Evolutionary conservation across 2,113 vertebrate genomes (phyloP), one percentile per base, ranked within the genome.

Genomic region (Potamarius usumacintae): DNA sequence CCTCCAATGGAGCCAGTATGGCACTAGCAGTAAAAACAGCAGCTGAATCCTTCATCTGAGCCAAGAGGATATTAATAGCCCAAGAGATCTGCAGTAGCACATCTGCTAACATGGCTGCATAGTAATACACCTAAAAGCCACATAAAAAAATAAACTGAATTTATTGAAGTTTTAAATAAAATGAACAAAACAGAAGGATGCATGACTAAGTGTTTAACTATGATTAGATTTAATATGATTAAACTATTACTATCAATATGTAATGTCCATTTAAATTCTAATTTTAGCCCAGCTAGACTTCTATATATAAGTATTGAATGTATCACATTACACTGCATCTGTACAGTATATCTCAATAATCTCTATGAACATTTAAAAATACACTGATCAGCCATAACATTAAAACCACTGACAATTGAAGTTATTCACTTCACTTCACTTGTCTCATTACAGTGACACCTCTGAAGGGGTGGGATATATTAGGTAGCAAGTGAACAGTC

Each of bases 91-190:
- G 95, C 89, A 97, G 92, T 88, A 97, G 95, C 87, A 97, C 95
- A 0, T 97, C 96, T 87, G 96, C 96, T 85, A 97, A 92, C 91
- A 97, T 97, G 92, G 96, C 96, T 94, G 96, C 95, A 65, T 97
- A 97, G 92, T 97, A 97, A 91, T 97, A 97, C 48, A 94, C 96
- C 96, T 97, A 91, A 83, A 85, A 91, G 8, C 88, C 89, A 48
- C 50, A 30, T 34, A 77, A 27, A 81, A 18, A 72, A 63, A 62
- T 22, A 58, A 80, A 58, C 67, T 15, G 25, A 25, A 69, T 77
- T 42, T 52, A 55, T 42, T 20, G 48, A 20, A 27, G n/a, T 60
- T 42, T 30, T 25, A 82, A 83, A 34, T 55, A 74, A 62, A 58
- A 84, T 12, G 10, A 74, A 58, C 11, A 30, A 34, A 30, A 57